Conservation (phyloP, 1,140 invertebrate genomes). For the Eupeodes corollae region DNA sequence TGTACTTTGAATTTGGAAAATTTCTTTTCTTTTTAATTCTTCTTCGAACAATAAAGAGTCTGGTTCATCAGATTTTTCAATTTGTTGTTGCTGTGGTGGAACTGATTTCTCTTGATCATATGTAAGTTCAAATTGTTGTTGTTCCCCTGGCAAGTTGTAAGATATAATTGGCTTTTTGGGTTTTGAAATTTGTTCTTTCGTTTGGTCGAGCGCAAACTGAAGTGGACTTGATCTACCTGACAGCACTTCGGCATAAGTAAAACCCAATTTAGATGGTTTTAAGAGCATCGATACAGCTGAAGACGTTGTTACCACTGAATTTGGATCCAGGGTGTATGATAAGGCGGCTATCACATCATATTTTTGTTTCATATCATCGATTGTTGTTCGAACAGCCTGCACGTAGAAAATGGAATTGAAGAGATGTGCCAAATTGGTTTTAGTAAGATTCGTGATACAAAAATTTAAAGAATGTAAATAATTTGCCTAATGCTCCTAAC, state of each 20-base stretch:
- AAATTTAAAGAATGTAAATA: too few relatives aligned
- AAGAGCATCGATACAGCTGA: constrained; percentile 33
- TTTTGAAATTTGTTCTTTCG: constrained; percentile 12
- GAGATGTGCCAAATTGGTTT: constrained; percentile 36
- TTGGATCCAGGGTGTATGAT: constrained; percentile 61
- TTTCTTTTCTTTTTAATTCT: too few relatives aligned
- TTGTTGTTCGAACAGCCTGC: constrained; percentile 57
- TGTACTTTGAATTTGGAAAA: too few relatives aligned
- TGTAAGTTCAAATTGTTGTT: constrained; percentile 6
- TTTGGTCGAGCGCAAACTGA: constrained; percentile 10
- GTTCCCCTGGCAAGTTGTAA: constrained; percentile 5
- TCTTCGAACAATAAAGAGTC: too few relatives aligned
- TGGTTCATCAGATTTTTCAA: too few relatives aligned
- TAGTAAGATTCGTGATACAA: too few relatives aligned
- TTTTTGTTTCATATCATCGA: constrained; percentile 51
- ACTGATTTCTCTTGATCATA: too few relatives aligned
- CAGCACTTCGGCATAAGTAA: constrained; percentile 41
- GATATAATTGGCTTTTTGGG: constrained; percentile 10
- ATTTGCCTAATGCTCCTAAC: too few relatives aligned
- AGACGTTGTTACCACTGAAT: constrained; percentile 45
- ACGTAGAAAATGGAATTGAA: constrained; percentile 39
- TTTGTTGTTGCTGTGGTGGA: too few relatives aligned
- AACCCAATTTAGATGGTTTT: constrained; percentile 36
- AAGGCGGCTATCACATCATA: constrained; percentile 54
- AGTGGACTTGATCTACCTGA: constrained; percentile 36